These are phyloP conservation scores for Corvus cornix DNA, from an alignment of 2,113 vertebrate species.

Conservation along the genomic window DNA sequence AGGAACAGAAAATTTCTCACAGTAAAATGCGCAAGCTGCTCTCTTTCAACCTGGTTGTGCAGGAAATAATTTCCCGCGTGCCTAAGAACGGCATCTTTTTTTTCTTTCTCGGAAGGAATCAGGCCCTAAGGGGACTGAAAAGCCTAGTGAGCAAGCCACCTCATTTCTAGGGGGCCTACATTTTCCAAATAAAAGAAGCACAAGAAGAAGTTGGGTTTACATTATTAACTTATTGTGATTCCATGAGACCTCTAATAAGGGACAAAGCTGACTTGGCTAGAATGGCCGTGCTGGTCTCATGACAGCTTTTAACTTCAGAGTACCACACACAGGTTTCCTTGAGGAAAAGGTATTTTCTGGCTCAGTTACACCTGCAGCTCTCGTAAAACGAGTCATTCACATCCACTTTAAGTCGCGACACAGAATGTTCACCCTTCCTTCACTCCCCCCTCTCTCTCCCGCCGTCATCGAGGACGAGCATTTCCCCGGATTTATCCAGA, in stretches of 20 bases:
- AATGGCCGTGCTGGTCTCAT: neutral
- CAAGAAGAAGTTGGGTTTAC: neutral
- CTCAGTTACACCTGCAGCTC: neutral
- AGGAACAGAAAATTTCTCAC: neutral
- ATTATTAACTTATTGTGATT: neutral
- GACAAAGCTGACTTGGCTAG: neutral
- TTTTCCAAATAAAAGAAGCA: neutral
- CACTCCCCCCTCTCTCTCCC: neutral
- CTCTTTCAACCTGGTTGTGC: accelerated
- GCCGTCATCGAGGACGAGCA: neutral
- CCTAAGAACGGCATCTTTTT: neutral
- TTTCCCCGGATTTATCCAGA: neutral
- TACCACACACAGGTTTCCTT: neutral
- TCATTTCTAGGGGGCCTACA: neutral
- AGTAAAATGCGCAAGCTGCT: neutral
- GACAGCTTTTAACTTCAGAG: neutral
- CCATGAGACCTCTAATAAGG: neutral
- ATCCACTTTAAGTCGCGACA: neutral
- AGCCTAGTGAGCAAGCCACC: neutral
- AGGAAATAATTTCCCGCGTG: neutral
- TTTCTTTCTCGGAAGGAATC: neutral
- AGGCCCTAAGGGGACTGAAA: neutral
- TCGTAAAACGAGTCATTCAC: neutral
- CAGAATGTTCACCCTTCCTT: neutral
- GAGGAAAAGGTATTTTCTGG: neutral